phyloP scores from a whole-genome alignment of 2,113 vertebrate species.

The Paratilapia polleni region DNA sequence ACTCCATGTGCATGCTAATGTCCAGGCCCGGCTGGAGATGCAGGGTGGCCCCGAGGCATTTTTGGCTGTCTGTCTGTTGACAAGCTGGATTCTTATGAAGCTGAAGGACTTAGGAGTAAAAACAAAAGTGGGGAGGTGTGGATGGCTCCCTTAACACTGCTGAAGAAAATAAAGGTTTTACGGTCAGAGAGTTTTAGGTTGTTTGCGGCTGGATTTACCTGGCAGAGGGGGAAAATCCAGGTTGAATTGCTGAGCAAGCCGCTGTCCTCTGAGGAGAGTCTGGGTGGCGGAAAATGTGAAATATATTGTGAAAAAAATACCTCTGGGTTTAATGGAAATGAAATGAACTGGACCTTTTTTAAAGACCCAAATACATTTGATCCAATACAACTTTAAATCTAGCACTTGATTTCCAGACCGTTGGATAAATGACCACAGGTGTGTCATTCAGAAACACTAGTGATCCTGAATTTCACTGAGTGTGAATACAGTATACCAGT shows the following conservation, averaged over 20 bases:
- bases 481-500: background rate
- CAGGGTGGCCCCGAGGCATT: background rate
- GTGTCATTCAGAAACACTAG: background rate
- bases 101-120: background rate
- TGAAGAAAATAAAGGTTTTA: slow-evolving; percentile 35
- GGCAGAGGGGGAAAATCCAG: background rate
- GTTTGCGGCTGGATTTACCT: slow-evolving; percentile 40
- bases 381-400: background rate
- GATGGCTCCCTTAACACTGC: background rate
- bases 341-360: background rate
- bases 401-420: background rate
- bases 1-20: slow-evolving; percentile 9
- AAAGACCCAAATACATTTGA: background rate
- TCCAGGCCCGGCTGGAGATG: slow-evolving; percentile 4
- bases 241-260: slow-evolving; percentile 7
- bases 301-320: slow-evolving; percentile 12
- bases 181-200: slow-evolving; percentile 18
- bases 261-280: background rate
- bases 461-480: background rate
- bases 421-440: background rate
- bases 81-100: slow-evolving; percentile 11
- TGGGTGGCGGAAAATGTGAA: background rate
- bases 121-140: background rate
- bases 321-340: slow-evolving; percentile 12
- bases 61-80: slow-evolving; percentile 2